Base-by-base conservation (phyloP, 2,797 vertebrate species). In the Chromis chromis region DNA sequence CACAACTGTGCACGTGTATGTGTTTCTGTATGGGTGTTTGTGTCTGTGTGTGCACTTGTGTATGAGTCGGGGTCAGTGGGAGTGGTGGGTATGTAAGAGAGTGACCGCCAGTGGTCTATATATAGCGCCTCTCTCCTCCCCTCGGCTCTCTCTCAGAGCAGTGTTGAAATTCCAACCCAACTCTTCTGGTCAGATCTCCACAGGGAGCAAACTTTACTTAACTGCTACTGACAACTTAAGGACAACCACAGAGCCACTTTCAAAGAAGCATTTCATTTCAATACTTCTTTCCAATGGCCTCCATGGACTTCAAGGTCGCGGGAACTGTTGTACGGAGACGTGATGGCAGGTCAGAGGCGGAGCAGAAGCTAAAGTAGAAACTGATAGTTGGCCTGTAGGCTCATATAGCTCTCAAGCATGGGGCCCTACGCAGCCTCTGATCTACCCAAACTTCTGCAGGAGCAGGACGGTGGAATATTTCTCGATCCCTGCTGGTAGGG, bases 141-240 rank as follows among this genome's bases (percentile, higher is more conserved):
- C 76, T 80, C 42, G 74, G 85, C 78, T 84, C 85, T 81, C 87
- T 91, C 90, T 92, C 81, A 69, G 90, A 95, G 95, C 94, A 94
- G 94, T 95, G 96, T 96, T 97, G 96, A 97, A 98, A 97, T 97
- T 95, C 95, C 94, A 93, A 88, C 89, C 84, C 91, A 92, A 95
- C 93, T 95, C 86, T 92, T 92, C 94, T 91, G 94, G 94, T 94
- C 93, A 94, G 91, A 95, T 91, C 92, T 94, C 84, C 81, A 84
- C 82, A 87, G 90, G 85, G 76, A 89, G 74, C 77, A 82, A 85
- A 91, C 80, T 88, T 87, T 79, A 75, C 84, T 89, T 78, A 86
- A 89, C 84, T 87, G 72, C 84, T 63, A 57, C 79, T 83, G 81
- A 88, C 83, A 87, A 85, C 76, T 74, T 56, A 59, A 79, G 68